A percentile compares a stretch with the other conserved stretches of the same genome.
Evolutionary conservation across 92 coral and sea anemone species (phyloP).

Genomic region (Desmophyllum pertusum): DNA sequence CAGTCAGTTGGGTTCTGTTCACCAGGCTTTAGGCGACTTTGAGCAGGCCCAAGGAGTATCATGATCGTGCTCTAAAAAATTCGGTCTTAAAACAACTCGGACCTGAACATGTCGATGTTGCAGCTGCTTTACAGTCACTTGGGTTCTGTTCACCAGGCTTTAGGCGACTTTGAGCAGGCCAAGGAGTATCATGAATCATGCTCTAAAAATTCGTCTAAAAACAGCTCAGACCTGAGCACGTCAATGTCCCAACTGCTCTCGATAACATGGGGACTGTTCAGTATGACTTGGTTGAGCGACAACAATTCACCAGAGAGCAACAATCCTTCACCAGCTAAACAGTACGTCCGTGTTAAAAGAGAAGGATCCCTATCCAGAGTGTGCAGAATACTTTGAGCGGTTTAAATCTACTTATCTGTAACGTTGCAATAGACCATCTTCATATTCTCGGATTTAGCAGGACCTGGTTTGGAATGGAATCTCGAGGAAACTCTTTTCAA

Average conservation of each 20-base stretch:
- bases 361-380: too few species aligned
- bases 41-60: background rate
- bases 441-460: too few species aligned
- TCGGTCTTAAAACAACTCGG: background rate
- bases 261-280: background rate
- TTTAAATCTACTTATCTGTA: too few species aligned
- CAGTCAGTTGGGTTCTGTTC: background rate
- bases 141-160: background rate
- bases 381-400: too few species aligned
- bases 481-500: too few species aligned
- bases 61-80: background rate
- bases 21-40: background rate
- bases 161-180: background rate
- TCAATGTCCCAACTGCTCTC: background rate
- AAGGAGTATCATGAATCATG: background rate
- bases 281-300: too few species aligned
- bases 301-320: too few species aligned
- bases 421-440: too few species aligned
- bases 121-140: background rate
- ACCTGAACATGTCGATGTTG: background rate
- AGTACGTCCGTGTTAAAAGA: too few species aligned
- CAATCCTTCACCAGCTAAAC: too few species aligned
- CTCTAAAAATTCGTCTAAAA: background rate
- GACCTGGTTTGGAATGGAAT: too few species aligned
- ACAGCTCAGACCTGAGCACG: background rate